Conservation (phyloP, 1,140 invertebrate species). For the Trichonephila clavata region DNA sequence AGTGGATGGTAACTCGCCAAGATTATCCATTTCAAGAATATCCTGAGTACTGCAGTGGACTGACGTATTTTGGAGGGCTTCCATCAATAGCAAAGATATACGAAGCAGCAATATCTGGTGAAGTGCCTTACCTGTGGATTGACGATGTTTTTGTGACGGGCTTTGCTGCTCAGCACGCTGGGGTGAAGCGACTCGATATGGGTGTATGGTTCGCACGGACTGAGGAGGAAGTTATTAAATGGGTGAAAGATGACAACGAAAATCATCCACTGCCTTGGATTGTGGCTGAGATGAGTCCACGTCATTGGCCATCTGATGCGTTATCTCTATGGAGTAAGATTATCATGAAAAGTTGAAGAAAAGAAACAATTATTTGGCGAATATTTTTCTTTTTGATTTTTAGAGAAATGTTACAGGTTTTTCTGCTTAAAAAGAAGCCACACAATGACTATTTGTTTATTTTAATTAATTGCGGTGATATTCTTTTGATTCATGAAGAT, state of each 20-base stretch:
- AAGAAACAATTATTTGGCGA: too few species aligned
- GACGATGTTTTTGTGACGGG: slow-evolving; percentile 84
- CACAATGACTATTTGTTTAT: too few species aligned
- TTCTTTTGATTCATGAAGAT: too few species aligned
- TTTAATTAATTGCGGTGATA: too few species aligned
- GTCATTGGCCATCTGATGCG: slow-evolving; percentile 52
- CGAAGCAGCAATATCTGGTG: slow-evolving; percentile 10
- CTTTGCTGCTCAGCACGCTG: slow-evolving; percentile 79
- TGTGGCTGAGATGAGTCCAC: slow-evolving; percentile 48
- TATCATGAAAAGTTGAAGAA: not conserved
- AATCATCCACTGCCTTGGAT: slow-evolving; percentile 35
- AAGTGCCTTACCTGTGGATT: slow-evolving; percentile 81
- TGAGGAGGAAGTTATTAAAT: slow-evolving; percentile 22
- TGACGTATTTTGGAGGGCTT: slow-evolving; percentile 75
- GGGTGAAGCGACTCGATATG: slow-evolving; percentile 24
- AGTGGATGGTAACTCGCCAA: slow-evolving; percentile 73
- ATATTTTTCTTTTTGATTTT: too few species aligned
- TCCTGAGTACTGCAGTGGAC: slow-evolving; percentile 78
- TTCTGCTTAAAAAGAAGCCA: too few species aligned
- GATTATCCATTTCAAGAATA: slow-evolving; percentile 76
- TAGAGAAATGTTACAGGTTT: too few species aligned
- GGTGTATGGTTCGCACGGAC: slow-evolving; percentile 58
- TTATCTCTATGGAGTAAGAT: not conserved
- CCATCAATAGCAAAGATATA: slow-evolving; percentile 61
- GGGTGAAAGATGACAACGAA: slow-evolving; percentile 5